Base-by-base conservation (phyloP, 2,797 vertebrate genomes). In the Botia almorhae region DNA sequence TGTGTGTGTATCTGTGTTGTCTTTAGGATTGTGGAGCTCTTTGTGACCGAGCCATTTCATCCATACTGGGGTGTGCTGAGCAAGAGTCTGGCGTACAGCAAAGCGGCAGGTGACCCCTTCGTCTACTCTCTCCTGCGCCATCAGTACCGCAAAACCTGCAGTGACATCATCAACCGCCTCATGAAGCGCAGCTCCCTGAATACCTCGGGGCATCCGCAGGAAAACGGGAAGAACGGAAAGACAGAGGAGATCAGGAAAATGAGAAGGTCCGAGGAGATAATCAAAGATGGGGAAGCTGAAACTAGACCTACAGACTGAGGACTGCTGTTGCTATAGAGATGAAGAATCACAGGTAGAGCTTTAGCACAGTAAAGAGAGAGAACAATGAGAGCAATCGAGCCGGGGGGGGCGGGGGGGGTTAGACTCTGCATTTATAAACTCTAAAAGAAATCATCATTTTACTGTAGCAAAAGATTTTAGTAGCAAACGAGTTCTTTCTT, bases 81-180 rank as follows among this genome's bases (percentile, higher is more conserved):
- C 89, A 98, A 98, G 91, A 98, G 96, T 91, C 88, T 99, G 91
- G 95, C 96, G 83, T 99, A 98, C 92, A 95, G 96, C 93, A 99
- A 99, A 88, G 98, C 95, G 1, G 96, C 96, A 7, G 96, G 95
- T 1, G 97, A 99, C 91, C 98, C 98, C 7, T 99, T 98, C 39
- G 97, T 98, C 84, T 99, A 99, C 91, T 98, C 96, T 16, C 90
- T 99, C 74, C 94, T 99, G 72, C 95, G 97, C 12, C 93, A 96
- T 86, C 98, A 98, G 87, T 99, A 98, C 93, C 96, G 93, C 90
- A 96, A 93, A 89, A 97, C 96, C 12, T 98, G 94, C 94, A 93
- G 90, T 71, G 94, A 96, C 77, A 94, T 98, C 77, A 90, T 95
- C 3, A 96, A 96, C 92, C 94, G 94, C 88, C 64, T 97, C 80